Evolutionary conservation across 2,797 vertebrate genomes (phyloP), one percentile per base, ranked within the genome.

Genomic region (Channa striata): DNA sequence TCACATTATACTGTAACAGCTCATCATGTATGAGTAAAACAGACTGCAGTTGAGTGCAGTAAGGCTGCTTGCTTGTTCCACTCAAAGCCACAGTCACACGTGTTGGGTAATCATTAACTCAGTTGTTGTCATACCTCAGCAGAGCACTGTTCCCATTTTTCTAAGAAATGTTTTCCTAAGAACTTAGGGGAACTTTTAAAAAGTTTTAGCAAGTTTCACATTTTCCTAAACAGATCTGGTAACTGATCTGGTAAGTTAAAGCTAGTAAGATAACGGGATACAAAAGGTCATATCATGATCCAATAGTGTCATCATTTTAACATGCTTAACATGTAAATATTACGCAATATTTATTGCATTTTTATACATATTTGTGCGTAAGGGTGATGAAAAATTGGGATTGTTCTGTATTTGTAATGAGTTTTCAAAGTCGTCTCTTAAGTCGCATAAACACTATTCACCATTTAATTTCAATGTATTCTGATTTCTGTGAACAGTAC

Each of bases 11-110:
- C n/a, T 19, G n/a, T 2, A 53, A 56, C 72, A 66, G 64, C 59
- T 83, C 63, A 51, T 64, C 34, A 12, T 12, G 67, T 64, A 20
- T 25, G 66, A 75, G 43, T 64, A 23, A 66, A 60, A 37, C 56
- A 58, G 60, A 44, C 48, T 21, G 23, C 54, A 47, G 62, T 43
- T 63, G 69, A 57, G 50, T 3, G 2, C 36, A 13, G 43, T 1
- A n/a, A 1, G 25, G 23, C 53, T 11, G 25, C 37, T 51, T 20
- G 50, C 23, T 48, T 0, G 20, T 54, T 47, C 53, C 17, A 66
- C 46, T 42, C 40, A 36, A 1, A 51, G 20, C 16, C 20, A 51
- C 30, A 16, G 36, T 34, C 67, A 51, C 56, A n/a, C 11, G 20
- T 17, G 42, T 46, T 59, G 50, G 19, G 17, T 11, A 52, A 61